Evolutionary conservation across 2,888 invertebrate species (phyloP), one percentile per base, ranked within the genome.

Genomic region (Eupithecia dodoneata): DNA sequence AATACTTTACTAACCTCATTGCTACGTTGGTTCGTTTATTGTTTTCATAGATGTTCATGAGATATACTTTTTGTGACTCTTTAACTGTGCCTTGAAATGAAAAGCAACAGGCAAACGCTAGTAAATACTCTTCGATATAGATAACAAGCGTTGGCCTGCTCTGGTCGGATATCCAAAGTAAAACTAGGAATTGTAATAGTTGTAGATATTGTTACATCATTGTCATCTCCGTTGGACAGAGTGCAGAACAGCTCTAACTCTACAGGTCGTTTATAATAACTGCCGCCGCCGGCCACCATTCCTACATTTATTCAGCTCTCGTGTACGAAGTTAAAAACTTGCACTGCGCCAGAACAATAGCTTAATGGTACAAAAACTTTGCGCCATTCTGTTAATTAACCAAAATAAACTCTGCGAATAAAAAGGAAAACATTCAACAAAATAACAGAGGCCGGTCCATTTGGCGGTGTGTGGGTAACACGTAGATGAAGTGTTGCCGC

Each of bases 401-500:
- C 63, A 76, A 76, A 78, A 78, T 72, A 76, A 76, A 78, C 73
- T 74, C 72, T 63, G 41, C 67, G 42, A 72, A 78, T 69, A 69
- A 78, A 78, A 9, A 30, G 30, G 30, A 30, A 74, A 72, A 75
- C 72, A 73, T 66, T 41, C 15, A 42, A 55, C 75, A 73, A 75
- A 75, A 59, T 76, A 47, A 12, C 12, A 69, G 63, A 74, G 73
- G 69, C 63, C 76, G 45, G 44, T 45, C 72, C 74, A 70, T 78
- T 78, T 71, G n/a, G 45, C 66, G 18, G 44, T 45, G 52, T 45
- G 52, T 44, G 67, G 71, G 63, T 73, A 78, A 75, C 76, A 73
- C 71, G 55, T n/a, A 67, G 49, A n/a, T 71, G 65, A 76, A 79
- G 76, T 73, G 71, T 80, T 80, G 78, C 73, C 77, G 77, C 76